Evolutionary conservation across 2,113 vertebrate species (phyloP).

Genomic region (Sceloporus tristichus): DNA sequence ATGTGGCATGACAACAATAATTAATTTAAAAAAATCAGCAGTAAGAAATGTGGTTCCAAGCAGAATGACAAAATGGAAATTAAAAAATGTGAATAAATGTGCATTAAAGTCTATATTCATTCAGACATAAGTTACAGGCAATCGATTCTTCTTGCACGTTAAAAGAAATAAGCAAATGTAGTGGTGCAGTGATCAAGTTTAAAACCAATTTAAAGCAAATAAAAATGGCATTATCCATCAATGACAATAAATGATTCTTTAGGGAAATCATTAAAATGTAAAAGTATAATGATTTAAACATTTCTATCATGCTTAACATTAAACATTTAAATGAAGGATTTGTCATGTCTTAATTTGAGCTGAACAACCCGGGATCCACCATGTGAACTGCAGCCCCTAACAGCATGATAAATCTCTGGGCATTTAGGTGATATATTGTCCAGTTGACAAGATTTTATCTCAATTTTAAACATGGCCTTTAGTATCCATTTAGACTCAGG

Average conservation of each 20-base stretch:
- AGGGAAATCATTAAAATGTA: conserved; percentile 9
- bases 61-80: conserved; percentile 26
- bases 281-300: neutral
- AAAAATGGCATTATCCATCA: neutral
- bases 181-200: neutral
- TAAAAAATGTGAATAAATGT: conserved; percentile 2
- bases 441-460: no score
- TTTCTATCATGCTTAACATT: neutral
- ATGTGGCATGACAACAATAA: conserved; percentile 27
- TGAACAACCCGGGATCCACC: neutral
- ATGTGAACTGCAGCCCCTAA: neutral
- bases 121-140: neutral
- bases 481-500: no score
- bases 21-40: conserved; percentile 27
- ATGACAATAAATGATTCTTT: neutral
- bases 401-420: no score
- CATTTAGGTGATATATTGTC: no score
- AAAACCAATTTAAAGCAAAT: conserved; percentile 22
- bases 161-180: conserved; percentile 4
- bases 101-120: conserved; percentile 12
- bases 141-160: conserved; percentile 1
- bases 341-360: neutral
- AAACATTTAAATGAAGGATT: neutral
- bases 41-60: conserved; percentile 9
- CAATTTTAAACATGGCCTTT: no score